Base-by-base conservation (phyloP, 35 echinoderm and acorn worm species). In the Strongylocentrotus purpuratus region DNA sequence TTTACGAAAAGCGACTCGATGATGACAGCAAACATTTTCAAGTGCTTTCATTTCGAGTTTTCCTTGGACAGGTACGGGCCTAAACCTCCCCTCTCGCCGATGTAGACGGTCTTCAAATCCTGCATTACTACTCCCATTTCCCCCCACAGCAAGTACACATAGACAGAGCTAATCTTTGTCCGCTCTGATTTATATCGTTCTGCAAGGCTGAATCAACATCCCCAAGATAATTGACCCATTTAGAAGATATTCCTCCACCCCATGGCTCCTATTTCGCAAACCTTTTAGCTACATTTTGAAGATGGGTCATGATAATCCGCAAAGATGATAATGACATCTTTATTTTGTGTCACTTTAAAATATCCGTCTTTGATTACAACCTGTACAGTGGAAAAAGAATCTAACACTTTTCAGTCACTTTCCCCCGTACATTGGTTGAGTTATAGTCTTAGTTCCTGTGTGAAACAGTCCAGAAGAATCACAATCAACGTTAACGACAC, bases 191-290 rank as follows among this genome's bases (percentile, higher is more conserved):
- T 78, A 22, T 78, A 78, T 78, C 65, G 18, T 78, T 78, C 65
- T 78, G 20, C 65, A n/a, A 78, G 65, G 65, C 65, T 78, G 65
- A 78, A 78, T 78, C 65, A 78, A 78, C 65, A 78, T 78, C 65
- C 65, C 28, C 2, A 78, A 78, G 65, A 78, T 78, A 78, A 78
- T 78, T 78, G 65, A 78, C 65, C 65, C 25, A 78, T 78, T 78
- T 78, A 28, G 65, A 78, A 78, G 65, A 78, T 78, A 78, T 78
- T 22, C 65, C 65, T 22, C 65, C 25, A 28, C n/a, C 65, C 20
- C 65, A 28, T n/a, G 65, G 65, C 65, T 78, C 65, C 65, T n/a
- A 78, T 78, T 78, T 22, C 65, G 65, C 65, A 5, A 78, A 22
- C 65, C 65, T 78, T 78, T 78, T n/a, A 78, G 28, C 20, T 28